Conservation (phyloP, 1,140 invertebrate species). For the Coelopa frigida region DNA sequence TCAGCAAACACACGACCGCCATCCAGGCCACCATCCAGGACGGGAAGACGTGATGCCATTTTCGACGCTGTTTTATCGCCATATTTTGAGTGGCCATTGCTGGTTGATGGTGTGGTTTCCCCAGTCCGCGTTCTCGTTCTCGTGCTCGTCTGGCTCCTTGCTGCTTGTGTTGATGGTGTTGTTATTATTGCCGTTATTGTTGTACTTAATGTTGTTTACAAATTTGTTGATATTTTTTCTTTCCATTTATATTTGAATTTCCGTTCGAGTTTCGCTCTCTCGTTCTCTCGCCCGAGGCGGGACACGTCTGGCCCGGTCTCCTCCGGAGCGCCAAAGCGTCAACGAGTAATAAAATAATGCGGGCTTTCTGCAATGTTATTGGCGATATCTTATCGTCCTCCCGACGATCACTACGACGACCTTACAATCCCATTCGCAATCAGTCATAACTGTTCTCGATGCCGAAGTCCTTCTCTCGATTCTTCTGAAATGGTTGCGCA, state of each 20-base stretch:
- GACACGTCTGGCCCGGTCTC: background rate
- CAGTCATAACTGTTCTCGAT: no score
- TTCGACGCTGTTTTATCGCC: background rate
- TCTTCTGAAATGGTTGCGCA: no score
- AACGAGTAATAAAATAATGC: no score
- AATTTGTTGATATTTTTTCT: slow-evolving; percentile 1
- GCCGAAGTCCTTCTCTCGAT: no score
- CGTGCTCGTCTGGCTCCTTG: background rate
- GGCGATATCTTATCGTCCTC: no score
- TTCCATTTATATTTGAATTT: background rate
- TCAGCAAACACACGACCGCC: slow-evolving; percentile 27
- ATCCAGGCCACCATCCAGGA: slow-evolving; percentile 18
- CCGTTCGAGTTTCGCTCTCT: slow-evolving; percentile 2
- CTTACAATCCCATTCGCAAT: no score
- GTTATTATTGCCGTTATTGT: slow-evolving; percentile 3
- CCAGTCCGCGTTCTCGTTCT: background rate
- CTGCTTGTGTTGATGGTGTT: slow-evolving; percentile 5
- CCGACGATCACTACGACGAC: no score
- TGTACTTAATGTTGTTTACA: slow-evolving; percentile 1
- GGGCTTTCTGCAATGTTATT: no score
- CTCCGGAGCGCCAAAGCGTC: no score
- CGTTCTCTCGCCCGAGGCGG: background rate
- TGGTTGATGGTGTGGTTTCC: background rate
- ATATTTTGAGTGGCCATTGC: slow-evolving; percentile 1
- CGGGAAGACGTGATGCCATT: slow-evolving; percentile 23